These are phyloP conservation scores for Chrysoperla carnea DNA, from an alignment of 1,140 invertebrate species.

Conservation along the genomic window DNA sequence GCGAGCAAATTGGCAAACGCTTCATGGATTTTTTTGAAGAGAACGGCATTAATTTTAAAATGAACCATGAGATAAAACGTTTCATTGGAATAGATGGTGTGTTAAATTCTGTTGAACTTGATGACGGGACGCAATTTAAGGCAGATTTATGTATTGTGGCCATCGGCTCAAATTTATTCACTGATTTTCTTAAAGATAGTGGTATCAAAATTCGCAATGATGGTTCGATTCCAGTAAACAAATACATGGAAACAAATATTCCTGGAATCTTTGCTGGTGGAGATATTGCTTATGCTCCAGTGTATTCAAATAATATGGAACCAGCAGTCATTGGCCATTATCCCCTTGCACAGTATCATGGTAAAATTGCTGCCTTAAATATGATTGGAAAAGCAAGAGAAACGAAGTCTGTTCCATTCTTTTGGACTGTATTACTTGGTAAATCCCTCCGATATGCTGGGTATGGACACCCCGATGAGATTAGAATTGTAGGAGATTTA, in stretches of 20 bases:
- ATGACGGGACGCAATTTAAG: conserved; percentile 40
- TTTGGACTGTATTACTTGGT: conserved; percentile 81
- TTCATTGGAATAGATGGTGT: conserved; percentile 42
- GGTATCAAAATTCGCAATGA: conserved; percentile 43
- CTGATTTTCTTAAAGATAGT: conserved; percentile 60
- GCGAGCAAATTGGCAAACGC: conserved; percentile 48
- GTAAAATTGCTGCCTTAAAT: conserved; percentile 66
- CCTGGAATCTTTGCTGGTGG: conserved; percentile 71
- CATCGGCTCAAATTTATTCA: conserved; percentile 62
- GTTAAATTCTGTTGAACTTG: conserved; percentile 39
- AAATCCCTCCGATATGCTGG: conserved; percentile 80
- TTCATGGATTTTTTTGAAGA: conserved; percentile 41
- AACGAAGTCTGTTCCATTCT: conserved; percentile 65
- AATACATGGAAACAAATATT: conserved; percentile 64
- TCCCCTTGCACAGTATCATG: conserved; percentile 78
- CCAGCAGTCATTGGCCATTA: conserved; percentile 71
- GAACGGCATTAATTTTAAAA: conserved; percentile 56
- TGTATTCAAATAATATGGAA: conserved; percentile 39
- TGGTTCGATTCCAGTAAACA: conserved; percentile 51
- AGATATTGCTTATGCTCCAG: conserved; percentile 80
- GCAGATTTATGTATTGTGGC: conserved; percentile 73
- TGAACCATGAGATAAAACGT: conserved; percentile 36
- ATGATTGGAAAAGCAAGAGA: conserved; percentile 42
- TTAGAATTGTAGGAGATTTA: conserved; percentile 61
- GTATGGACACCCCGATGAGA: conserved; percentile 49